phyloP scores from a whole-genome alignment of 2,888 invertebrate genomes.

The Pachymerium ferrugineum region DNA sequence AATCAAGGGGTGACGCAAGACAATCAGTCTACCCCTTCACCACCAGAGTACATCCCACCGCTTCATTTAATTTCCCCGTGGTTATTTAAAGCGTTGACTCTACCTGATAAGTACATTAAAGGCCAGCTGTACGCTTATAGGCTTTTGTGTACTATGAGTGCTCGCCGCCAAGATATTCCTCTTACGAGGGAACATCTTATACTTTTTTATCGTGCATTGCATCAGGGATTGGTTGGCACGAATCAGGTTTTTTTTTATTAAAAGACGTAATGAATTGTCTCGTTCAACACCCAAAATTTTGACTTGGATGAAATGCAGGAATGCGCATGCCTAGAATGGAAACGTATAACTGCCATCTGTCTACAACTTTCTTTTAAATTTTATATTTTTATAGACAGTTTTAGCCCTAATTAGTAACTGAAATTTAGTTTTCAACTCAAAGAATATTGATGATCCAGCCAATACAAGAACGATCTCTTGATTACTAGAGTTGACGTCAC shows the following conservation, averaged over 20 bases:
- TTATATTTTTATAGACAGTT: no score
- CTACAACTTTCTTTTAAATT: no score
- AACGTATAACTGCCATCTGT: no score
- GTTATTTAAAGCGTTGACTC: constrained; percentile 80
- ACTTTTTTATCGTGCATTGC: constrained; percentile 80
- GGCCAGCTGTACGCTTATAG: constrained; percentile 84
- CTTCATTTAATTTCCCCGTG: constrained; percentile 83
- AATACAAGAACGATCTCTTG: no score
- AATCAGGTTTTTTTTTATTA: constrained; percentile 58
- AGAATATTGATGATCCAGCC: no score
- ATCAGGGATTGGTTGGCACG: constrained; percentile 58
- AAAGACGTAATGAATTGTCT: no score
- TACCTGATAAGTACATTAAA: constrained; percentile 64
- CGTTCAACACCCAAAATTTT: no score
- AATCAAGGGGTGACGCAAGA: constrained; percentile 73
- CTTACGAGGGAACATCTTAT: constrained; percentile 67
- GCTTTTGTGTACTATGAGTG: constrained; percentile 69
- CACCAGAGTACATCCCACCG: constrained; percentile 73
- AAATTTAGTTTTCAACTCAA: no score
- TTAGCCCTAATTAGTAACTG: no score
- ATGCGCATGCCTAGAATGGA: no score
- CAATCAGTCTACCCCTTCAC: constrained; percentile 68
- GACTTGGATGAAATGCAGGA: no score
- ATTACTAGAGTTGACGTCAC: no score
- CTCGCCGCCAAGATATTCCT: constrained; percentile 72